These are phyloP conservation scores for Globodera ellingtonae DNA, from an alignment of 1,140 invertebrate species.

Conservation along the genomic window DNA sequence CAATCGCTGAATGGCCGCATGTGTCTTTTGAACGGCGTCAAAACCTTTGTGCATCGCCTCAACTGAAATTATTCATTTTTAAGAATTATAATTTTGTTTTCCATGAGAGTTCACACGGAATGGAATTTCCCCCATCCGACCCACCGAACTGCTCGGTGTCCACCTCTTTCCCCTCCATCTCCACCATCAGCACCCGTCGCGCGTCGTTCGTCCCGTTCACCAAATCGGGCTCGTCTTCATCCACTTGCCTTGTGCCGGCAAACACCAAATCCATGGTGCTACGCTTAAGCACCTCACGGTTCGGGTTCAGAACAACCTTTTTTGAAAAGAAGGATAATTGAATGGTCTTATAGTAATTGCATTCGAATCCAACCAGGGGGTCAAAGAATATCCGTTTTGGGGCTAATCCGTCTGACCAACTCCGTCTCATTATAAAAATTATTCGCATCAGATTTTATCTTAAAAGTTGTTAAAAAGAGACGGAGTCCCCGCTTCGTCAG, in stretches of 20 bases:
- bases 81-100: neutral
- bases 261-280: slow-evolving; percentile 80
- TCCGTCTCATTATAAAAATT: too few relatives aligned
- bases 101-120: too few relatives aligned
- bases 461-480: too few relatives aligned
- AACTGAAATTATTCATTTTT: slow-evolving; percentile 13
- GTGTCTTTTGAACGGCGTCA: slow-evolving; percentile 12
- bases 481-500: too few relatives aligned
- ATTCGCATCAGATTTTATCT: too few relatives aligned
- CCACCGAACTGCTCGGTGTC: slow-evolving; percentile 32
- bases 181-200: slow-evolving; percentile 84
- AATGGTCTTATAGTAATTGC: neutral
- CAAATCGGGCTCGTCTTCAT: slow-evolving; percentile 50
- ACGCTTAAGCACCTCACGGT: slow-evolving; percentile 72
- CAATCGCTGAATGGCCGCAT: slow-evolving; percentile 30
- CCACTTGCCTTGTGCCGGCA: slow-evolving; percentile 71
- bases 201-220: slow-evolving; percentile 46
- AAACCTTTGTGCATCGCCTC: slow-evolving; percentile 23
- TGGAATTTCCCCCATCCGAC: too few relatives aligned
- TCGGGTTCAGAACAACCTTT: slow-evolving; percentile 56
- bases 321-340: slow-evolving; percentile 29
- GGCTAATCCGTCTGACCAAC: too few relatives aligned
- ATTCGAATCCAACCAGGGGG: neutral
- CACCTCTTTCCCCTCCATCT: slow-evolving; percentile 71
- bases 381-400: neutral